Base-by-base conservation (phyloP, 2,797 vertebrate genomes). In the Otolemur crassicaudatus region DNA sequence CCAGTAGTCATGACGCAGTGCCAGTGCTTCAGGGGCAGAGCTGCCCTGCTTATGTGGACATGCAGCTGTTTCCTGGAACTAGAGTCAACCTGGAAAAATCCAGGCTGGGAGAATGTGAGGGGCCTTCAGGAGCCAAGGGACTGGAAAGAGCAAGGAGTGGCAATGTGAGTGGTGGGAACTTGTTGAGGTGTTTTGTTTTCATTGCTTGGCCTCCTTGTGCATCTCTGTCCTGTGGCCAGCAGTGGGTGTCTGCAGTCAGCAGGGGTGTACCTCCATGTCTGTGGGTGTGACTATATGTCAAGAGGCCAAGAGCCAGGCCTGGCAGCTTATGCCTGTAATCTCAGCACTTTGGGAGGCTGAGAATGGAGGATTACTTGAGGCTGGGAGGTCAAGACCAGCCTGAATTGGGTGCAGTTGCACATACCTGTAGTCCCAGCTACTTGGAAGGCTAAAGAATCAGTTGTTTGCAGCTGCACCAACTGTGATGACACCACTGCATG, bases 21-120 rank as follows among this genome's bases (percentile, higher is more conserved):
- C 96, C 97, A 94, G 4, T 1, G 19, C 92, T 82, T 83, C 46
- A 9, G 69, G 85, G 95, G 80, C 87, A 14, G 58, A 94, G 79
- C 94, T 65, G 75, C 69, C 53, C 58, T 65, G 93, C 91, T 76
- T 88, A 49, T 17, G 75, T 37, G 75, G 77, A 88, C 77, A 6
- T 31, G 73, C 17, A 29, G 90, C 92, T 81, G 89, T 93, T 97
- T 97, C 94, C 95, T 97, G 96, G 94, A 95, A 91, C 88, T 29
- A 53, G 75, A 95, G 76, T 91, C 60, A 94, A 91, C 81, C 80
- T 92, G 96, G 96, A 90, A 91, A 86, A 96, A 77, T 84, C 80
- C 53, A 76, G 93, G 90, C 82, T 37, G n/a, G 82, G 49, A 27
- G 46, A 67, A 70, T 29, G 46, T 5, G 46, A 17, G 11, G 90